phyloP scores from a whole-genome alignment of 2,113 vertebrate genomes.

The Saimiri boliviensis region DNA sequence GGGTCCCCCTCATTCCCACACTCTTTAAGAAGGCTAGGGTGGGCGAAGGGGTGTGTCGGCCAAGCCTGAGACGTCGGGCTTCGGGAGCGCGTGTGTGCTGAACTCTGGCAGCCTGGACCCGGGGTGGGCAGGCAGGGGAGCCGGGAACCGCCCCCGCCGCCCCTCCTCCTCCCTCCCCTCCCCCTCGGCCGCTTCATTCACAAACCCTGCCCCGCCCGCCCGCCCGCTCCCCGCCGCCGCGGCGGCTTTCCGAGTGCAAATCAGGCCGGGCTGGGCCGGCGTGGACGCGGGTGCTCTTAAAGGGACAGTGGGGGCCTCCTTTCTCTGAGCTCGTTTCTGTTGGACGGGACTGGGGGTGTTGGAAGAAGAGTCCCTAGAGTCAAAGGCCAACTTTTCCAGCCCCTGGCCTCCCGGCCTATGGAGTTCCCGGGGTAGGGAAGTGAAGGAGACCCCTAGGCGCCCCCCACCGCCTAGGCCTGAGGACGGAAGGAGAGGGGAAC shows the following conservation, averaged over 20 bases:
- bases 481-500: background rate
- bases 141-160: constrained; percentile 14
- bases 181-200: constrained; percentile 65
- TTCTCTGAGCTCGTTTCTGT: background rate
- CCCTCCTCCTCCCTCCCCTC: background rate
- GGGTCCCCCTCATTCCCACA: background rate
- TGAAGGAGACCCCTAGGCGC: background rate
- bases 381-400: background rate
- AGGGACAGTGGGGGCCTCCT: constrained; percentile 21
- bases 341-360: background rate
- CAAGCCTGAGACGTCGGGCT: background rate
- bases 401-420: background rate
- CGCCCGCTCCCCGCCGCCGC: background rate
- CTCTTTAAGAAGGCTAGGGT: background rate
- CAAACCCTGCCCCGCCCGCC: constrained; percentile 72
- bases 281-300: constrained; percentile 68
- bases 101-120: background rate
- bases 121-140: background rate
- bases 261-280: background rate
- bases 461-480: background rate
- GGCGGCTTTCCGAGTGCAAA: background rate
- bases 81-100: background rate
- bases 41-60: background rate
- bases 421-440: background rate
- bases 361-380: background rate